Evolutionary conservation across 2,797 vertebrate species (phyloP).

Genomic region (Pteronotus mesoamericanus): DNA sequence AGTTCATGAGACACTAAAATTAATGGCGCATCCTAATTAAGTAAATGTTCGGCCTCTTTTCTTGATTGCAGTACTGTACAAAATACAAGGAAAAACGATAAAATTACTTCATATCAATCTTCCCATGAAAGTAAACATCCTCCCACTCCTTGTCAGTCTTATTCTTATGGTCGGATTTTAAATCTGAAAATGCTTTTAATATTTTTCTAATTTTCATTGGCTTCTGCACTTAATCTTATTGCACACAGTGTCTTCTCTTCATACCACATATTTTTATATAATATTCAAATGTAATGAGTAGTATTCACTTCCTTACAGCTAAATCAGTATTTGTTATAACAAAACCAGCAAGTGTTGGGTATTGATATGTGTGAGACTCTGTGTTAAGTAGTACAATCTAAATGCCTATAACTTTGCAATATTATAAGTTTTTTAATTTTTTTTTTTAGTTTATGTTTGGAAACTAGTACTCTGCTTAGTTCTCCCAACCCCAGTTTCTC

Average conservation of each 20-base stretch:
- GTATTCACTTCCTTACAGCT: not conserved
- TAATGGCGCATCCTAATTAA: constrained; percentile 63
- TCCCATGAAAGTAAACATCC: not conserved
- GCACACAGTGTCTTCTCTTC: not conserved
- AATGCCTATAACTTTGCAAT: not conserved
- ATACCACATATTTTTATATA: not conserved
- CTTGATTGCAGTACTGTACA: not conserved
- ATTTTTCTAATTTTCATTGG: not conserved
- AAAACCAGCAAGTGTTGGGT: not conserved
- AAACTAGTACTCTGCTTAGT: not conserved
- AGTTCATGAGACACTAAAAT: constrained; percentile 58
- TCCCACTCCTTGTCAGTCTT: not conserved
- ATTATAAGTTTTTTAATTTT: not conserved
- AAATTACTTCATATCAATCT: not conserved
- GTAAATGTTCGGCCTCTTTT: not conserved
- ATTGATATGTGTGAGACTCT: not conserved
- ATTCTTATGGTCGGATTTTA: not conserved
- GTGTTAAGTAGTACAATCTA: not conserved
- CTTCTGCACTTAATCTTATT: not conserved
- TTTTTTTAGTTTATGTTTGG: not conserved
- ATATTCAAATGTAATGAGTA: not conserved
- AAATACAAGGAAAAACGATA: constrained; percentile 18
- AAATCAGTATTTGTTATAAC: not conserved
- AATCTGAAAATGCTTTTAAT: not conserved
- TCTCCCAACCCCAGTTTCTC: not conserved